Conservation (phyloP, 2,113 vertebrate species). For the Tenebrosternarchus preto region DNA sequence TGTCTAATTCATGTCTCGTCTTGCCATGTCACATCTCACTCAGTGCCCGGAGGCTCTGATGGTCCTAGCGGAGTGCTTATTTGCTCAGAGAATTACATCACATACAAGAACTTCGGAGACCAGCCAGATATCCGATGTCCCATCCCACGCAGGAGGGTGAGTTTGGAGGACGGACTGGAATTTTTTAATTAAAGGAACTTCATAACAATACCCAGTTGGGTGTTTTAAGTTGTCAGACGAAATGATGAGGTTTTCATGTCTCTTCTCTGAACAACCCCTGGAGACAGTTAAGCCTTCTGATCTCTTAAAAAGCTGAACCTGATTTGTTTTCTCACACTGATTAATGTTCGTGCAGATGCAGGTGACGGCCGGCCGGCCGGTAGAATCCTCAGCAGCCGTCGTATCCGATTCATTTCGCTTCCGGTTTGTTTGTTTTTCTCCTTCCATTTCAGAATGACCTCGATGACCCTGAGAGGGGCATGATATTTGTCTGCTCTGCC, state of each 20-base stretch:
- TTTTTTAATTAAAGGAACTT: neutral
- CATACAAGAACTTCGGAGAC: slow-evolving; percentile 98
- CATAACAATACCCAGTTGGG: neutral
- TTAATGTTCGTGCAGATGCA: neutral
- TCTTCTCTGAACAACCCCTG: slow-evolving; percentile 75
- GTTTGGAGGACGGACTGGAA: slow-evolving; percentile 39
- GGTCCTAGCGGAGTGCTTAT: slow-evolving; percentile 97
- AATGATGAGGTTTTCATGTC: slow-evolving; percentile 71
- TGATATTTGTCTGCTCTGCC: slow-evolving; percentile 99
- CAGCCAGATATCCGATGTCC: slow-evolving; percentile 98
- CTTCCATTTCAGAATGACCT: slow-evolving; percentile 84
- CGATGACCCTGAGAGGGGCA: slow-evolving; percentile 96
- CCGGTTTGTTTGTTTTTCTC: neutral
- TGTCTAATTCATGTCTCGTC: neutral
- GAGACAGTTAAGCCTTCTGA: slow-evolving; percentile 70
- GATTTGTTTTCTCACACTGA: neutral
- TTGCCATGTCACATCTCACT: no score
- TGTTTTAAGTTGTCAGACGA: neutral
- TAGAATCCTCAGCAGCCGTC: neutral
- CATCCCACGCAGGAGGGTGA: slow-evolving; percentile 94
- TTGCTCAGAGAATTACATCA: slow-evolving; percentile 99
- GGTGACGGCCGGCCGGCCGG: neutral
- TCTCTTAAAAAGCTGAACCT: no score
- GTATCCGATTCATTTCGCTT: neutral
- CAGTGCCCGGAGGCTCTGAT: slow-evolving; percentile 97